phyloP scores from a whole-genome alignment of 2,797 vertebrate genomes.

The Gymnocypris eckloni region DNA sequence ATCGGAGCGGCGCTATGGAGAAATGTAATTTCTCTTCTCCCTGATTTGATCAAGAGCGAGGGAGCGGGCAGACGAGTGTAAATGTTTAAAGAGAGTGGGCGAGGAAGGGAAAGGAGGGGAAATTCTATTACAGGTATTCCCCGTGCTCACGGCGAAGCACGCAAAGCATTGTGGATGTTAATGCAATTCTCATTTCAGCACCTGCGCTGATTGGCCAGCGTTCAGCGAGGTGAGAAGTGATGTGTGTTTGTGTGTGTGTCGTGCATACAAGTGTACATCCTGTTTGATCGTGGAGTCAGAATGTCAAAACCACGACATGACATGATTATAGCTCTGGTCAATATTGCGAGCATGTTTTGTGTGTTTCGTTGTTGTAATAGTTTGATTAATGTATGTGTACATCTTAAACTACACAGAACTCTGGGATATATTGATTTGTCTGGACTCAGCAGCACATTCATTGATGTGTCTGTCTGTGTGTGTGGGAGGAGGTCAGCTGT shows the following conservation, averaged over 20 bases:
- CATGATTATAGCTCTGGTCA: slow-evolving; percentile 60
- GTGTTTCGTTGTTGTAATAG: slow-evolving; percentile 35
- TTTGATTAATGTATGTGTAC: slow-evolving; percentile 50
- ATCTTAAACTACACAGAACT: slow-evolving; percentile 20
- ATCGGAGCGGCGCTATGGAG: slow-evolving; percentile 85
- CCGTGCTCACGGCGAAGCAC: slow-evolving; percentile 73
- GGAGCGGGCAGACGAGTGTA: slow-evolving; percentile 88
- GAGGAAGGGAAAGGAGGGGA: slow-evolving; percentile 74
- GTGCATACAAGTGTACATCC: slow-evolving; percentile 1
- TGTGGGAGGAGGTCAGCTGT: slow-evolving; percentile 62
- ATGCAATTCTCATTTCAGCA: slow-evolving; percentile 76
- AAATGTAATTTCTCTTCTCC: slow-evolving; percentile 93
- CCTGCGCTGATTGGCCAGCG: slow-evolving; percentile 67
- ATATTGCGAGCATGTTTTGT: slow-evolving; percentile 68
- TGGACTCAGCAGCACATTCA: slow-evolving; percentile 36
- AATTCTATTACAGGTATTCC: slow-evolving; percentile 96
- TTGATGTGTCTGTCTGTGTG: slow-evolving; percentile 65
- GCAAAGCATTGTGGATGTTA: slow-evolving; percentile 79
- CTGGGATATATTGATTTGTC: slow-evolving; percentile 48
- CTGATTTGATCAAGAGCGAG: slow-evolving; percentile 93
- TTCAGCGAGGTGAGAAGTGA: slow-evolving; percentile 69
- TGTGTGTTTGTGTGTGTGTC: slow-evolving; percentile 56
- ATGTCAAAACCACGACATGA: slow-evolving; percentile 69
- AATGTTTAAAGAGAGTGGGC: slow-evolving; percentile 88
- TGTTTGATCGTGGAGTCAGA: slow-evolving; percentile 65